A percentile compares a stretch with the other conserved stretches of the same genome.
Conservation (phyloP, 2,797 vertebrate genomes). For the Rhinophrynus dorsalis region DNA sequence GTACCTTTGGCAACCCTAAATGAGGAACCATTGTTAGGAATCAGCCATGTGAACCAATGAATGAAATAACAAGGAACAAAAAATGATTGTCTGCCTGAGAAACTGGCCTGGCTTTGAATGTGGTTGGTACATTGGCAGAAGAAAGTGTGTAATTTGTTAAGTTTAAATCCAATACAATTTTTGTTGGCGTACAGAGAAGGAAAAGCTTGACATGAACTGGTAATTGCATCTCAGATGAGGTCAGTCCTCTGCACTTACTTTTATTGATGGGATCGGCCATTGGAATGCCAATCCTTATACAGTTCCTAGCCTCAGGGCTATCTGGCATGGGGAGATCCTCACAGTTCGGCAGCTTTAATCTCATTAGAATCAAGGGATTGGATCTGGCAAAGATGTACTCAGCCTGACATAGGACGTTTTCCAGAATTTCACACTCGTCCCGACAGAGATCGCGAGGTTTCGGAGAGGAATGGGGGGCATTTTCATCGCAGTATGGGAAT, state of each 20-base stretch:
- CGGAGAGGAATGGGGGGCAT: constrained; percentile 72
- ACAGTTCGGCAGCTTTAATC: constrained; percentile 93
- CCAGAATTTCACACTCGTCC: constrained; percentile 96
- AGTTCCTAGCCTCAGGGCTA: constrained; percentile 86
- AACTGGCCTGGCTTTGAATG: accelerated
- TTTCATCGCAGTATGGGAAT: constrained; percentile 93
- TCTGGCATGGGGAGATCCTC: constrained; percentile 88
- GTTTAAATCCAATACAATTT: constrained; percentile 12
- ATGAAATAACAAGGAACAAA: neutral
- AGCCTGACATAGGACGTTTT: constrained; percentile 94
- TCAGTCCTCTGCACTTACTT: constrained; percentile 71
- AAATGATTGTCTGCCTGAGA: neutral
- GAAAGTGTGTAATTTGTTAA: accelerated
- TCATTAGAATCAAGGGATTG: constrained; percentile 93
- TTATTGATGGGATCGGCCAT: constrained; percentile 96
- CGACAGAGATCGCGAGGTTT: constrained; percentile 92
- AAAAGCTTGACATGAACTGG: neutral
- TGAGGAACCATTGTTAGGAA: neutral
- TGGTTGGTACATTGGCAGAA: neutral
- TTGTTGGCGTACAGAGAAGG: neutral
- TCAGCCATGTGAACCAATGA: neutral
- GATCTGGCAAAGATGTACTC: constrained; percentile 98
- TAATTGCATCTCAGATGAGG: neutral
- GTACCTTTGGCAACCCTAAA: neutral
- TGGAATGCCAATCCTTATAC: constrained; percentile 93